Percentiles rank a stretch among this genome's conserved stretches.
phyloP scores from a whole-genome alignment of 2,113 vertebrate species.

The Otolemur garnettii region DNA sequence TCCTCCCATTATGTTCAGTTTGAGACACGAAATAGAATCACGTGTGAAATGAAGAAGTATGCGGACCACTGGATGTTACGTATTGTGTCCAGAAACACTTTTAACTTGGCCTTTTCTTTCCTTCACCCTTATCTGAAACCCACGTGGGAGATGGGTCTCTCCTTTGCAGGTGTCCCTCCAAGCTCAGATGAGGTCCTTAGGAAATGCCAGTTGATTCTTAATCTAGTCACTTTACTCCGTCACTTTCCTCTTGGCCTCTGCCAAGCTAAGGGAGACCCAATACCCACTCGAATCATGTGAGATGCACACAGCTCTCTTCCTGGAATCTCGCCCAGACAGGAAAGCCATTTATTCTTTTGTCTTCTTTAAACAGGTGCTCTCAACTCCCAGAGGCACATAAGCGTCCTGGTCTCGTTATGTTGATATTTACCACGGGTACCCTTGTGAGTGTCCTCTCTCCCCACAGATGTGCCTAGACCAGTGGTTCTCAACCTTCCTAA shows the following conservation, averaged over 20 bases:
- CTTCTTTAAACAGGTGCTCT: conserved; percentile 17
- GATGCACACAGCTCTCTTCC: background rate
- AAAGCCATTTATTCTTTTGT: background rate
- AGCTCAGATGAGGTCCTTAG: background rate
- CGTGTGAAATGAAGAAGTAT: background rate
- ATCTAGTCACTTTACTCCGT: background rate
- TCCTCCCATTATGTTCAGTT: background rate
- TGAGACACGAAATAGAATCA: background rate
- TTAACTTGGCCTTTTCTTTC: background rate
- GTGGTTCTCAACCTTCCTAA: too few relatives aligned
- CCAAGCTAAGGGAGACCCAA: background rate
- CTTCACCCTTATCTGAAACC: background rate
- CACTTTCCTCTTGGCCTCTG: background rate
- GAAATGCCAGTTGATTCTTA: background rate
- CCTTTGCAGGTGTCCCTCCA: background rate
- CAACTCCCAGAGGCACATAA: conserved; percentile 7
- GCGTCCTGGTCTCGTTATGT: conserved; percentile 64
- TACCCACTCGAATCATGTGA: background rate
- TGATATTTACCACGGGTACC: conserved; percentile 43
- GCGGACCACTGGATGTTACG: too few relatives aligned
- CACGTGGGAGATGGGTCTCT: background rate
- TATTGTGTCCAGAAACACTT: background rate
- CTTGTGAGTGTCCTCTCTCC: conserved; percentile 31
- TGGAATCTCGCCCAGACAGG: background rate
- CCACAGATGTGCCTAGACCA: conserved; percentile 66